phyloP scores from a whole-genome alignment of 1,140 invertebrate genomes.

The Lamellibrachia luymesi region DNA sequence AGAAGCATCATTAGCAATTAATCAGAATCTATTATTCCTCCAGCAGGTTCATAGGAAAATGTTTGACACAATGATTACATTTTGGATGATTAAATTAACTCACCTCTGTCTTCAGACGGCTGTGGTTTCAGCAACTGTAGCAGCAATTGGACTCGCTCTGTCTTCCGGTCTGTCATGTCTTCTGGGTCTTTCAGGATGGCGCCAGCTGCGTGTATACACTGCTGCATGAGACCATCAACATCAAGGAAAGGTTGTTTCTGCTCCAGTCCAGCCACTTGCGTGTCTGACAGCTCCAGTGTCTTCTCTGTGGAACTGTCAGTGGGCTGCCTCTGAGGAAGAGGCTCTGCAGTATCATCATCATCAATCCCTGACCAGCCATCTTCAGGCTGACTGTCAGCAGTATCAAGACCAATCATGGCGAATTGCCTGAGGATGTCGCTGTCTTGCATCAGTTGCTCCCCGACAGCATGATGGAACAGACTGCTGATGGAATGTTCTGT shows the following conservation, averaged over 20 bases:
- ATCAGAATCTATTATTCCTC: too few species aligned
- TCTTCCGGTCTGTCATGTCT: constrained; percentile 28
- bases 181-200: constrained; percentile 37
- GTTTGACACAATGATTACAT: too few species aligned
- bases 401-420: constrained; percentile 6
- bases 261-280: neutral
- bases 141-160: constrained; percentile 36
- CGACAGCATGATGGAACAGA: neutral
- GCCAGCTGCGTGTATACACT: constrained; percentile 35
- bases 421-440: constrained; percentile 20
- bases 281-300: neutral
- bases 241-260: neutral
- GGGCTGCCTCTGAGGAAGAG: neutral
- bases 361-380: neutral
- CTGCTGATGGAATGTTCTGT: constrained; percentile 30
- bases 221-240: constrained; percentile 14
- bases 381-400: neutral
- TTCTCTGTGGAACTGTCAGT: neutral
- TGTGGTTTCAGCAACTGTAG: constrained; percentile 27
- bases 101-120: neutral
- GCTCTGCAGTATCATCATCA: neutral
- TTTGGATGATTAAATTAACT: neutral
- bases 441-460: neutral
- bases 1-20: too few species aligned
- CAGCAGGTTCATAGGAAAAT: too few species aligned